phyloP scores from a whole-genome alignment of 2,113 vertebrate genomes.

The Crotalus viridis region DNA sequence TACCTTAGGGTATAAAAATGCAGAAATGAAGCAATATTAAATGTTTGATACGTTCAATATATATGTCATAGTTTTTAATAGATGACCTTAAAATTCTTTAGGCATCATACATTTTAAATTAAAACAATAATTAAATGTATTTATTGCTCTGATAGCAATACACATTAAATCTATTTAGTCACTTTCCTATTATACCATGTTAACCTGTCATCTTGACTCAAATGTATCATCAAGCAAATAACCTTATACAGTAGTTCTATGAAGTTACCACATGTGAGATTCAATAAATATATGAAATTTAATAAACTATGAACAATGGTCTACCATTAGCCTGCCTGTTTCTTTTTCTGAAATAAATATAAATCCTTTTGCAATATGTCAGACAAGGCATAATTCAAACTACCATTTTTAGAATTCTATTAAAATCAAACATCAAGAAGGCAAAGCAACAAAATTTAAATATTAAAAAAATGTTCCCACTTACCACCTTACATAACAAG shows the following conservation, averaged over 20 bases:
- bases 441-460: neutral
- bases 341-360: neutral
- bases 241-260: neutral
- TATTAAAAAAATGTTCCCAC: neutral
- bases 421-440: constrained; percentile 35
- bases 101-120: neutral
- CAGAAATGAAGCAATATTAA: constrained; percentile 3
- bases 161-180: constrained; percentile 8
- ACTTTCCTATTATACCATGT: neutral
- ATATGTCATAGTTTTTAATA: neutral
- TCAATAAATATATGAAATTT: neutral
- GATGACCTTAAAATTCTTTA: neutral
- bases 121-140: neutral
- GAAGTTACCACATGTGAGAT: neutral
- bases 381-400: constrained; percentile 25
- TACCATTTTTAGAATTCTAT: constrained; percentile 30
- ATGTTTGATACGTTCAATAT: rapidly evolving
- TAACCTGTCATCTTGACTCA: neutral
- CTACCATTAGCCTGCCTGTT: neutral
- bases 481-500: neutral
- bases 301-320: neutral
- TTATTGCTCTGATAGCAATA: neutral
- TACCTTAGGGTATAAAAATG: constrained; percentile 15
- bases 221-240: neutral
- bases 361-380: neutral